Base-by-base conservation (phyloP, 30 jellyfish, hydroid and myxozoan genomes). In the Aurelia aurita complex sp. Pacific region DNA sequence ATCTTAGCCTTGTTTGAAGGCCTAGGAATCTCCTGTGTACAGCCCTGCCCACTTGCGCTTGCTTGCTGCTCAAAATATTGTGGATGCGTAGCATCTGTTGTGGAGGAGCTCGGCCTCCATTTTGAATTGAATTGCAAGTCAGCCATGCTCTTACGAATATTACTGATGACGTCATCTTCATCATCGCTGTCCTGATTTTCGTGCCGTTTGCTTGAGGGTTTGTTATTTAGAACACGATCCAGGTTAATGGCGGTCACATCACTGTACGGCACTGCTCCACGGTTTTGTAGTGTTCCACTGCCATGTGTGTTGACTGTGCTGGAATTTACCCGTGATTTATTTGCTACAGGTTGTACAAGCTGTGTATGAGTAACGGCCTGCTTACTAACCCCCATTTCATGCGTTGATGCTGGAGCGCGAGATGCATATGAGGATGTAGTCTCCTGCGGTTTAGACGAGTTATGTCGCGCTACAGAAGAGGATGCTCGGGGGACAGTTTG, bases 71-170 rank as follows among this genome's bases (percentile, higher is more conserved):
- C 57, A 1, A 14, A 46, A 46, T 46, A 46, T 42, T 36, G 29
- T 11, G 54, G 60, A 15, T 74, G 52, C 54, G n/a, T 8, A 61
- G 70, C 70, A 61, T 61, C 74, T 13, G 42, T 54, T 15, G 75
- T 29, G 66, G 87, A 59, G 6, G 92, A 68, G 16, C 62, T 73
- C 0, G 91, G 89, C 52, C 75, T 42, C 85, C 87, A 74, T 10
- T 88, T 88, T 6, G 77, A 40, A 76, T 60, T 74, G 50, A 89
- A 89, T 15, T 77, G 89, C 78, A 89, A 51, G 50, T 89, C 94
- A 2, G 97, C 91, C 86, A 89, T 66, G 59, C 97, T 89, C 19
- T 82, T 82, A 42, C 97, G 57, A 1, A 82, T 79, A 8, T 71
- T 76, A 15, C 59, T 81, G 29, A 89, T 79, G 15, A 89, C 83